Conservation (phyloP, 2,797 vertebrate species). For the Gallinago nigripennis region DNA sequence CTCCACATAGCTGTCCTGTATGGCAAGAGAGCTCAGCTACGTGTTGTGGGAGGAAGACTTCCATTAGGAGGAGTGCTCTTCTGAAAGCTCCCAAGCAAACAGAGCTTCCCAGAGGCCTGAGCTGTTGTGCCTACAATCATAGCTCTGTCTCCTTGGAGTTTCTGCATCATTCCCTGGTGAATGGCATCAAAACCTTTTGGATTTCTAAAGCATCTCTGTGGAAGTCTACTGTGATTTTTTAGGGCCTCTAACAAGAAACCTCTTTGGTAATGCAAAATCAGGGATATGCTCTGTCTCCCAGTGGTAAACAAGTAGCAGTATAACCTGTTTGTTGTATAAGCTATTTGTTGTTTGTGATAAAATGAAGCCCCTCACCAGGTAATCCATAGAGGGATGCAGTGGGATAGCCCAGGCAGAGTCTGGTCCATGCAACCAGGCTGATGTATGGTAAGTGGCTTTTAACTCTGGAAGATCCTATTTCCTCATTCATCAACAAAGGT, state of each 20-base stretch:
- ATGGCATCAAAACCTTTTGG: background rate
- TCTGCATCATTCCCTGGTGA: background rate
- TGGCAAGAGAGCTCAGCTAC: background rate
- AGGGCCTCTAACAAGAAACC: background rate
- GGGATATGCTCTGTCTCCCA: background rate
- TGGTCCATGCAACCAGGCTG: background rate
- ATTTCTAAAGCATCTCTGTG: background rate
- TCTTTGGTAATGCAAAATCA: background rate
- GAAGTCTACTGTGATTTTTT: background rate
- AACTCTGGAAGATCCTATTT: background rate
- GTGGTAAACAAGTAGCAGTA: background rate
- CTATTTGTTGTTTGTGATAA: background rate
- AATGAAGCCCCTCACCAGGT: background rate
- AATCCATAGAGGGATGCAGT: background rate
- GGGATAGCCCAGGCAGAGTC: background rate
- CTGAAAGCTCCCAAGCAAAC: background rate
- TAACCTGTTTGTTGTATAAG: background rate
- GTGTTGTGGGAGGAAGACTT: background rate
- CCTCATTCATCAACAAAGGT: background rate
- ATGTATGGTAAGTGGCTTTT: background rate
- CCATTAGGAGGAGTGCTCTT: background rate
- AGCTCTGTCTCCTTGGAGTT: background rate
- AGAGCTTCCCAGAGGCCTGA: background rate
- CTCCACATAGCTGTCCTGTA: background rate
- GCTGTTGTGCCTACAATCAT: background rate